phyloP scores from a whole-genome alignment of 2,113 vertebrate genomes.

The Heterotis niloticus region DNA sequence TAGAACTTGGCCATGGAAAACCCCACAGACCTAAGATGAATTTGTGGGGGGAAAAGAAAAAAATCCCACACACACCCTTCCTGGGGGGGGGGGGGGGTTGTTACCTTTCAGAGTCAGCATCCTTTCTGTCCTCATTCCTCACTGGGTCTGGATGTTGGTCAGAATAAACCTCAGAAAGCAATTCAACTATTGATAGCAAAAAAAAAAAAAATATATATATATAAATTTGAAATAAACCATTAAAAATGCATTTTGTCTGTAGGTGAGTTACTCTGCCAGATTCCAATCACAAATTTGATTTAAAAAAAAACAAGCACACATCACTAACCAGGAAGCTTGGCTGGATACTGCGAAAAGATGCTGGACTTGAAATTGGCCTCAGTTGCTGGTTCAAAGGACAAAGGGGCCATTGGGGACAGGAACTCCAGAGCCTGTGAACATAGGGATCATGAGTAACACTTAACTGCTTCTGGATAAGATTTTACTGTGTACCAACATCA shows the following conservation, averaged over 20 bases:
- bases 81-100: not conserved
- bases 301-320: too few relatives aligned
- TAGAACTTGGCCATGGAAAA: conserved; percentile 43
- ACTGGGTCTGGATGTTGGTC: not conserved
- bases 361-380: conserved; percentile 55
- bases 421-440: conserved; percentile 62
- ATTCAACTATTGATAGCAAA: not conserved
- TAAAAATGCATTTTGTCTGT: too few relatives aligned
- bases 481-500: conserved; percentile 27
- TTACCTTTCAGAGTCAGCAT: not conserved
- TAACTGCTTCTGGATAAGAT: not conserved
- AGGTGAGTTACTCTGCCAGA: too few relatives aligned
- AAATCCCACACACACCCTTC: not conserved
- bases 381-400: conserved; percentile 61
- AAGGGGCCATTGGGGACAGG: conserved; percentile 58
- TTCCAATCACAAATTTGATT: too few relatives aligned
- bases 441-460: not conserved
- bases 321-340: conserved; percentile 65
- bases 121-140: not conserved
- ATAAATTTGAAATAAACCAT: too few relatives aligned
- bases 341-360: conserved; percentile 54
- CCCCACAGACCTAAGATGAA: not conserved
- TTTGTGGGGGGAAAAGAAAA: not conserved
- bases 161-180: not conserved
- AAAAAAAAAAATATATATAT: not conserved